These are phyloP conservation scores for Syngnathus acus DNA, from an alignment of 2,797 vertebrate species.

Conservation along the genomic window DNA sequence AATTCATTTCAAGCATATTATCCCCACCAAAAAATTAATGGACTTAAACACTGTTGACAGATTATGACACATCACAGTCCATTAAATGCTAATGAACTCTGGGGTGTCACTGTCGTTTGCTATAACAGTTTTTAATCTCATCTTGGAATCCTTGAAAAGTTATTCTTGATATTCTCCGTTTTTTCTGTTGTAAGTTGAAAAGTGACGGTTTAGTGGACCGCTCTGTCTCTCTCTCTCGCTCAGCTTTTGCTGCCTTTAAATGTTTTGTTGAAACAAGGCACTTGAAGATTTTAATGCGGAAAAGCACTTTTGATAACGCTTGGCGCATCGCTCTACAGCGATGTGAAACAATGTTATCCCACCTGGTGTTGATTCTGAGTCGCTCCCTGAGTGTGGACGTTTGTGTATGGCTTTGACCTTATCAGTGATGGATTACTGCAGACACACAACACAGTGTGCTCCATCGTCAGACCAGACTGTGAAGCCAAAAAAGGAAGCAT, in stretches of 20 bases:
- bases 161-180: not conserved
- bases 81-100: conserved; percentile 27
- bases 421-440: conserved; percentile 19
- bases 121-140: conserved; percentile 14
- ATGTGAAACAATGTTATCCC: not conserved
- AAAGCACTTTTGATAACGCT: not conserved
- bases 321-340: not conserved
- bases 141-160: not conserved
- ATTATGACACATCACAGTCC: conserved; percentile 39
- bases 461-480: not conserved
- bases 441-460: not conserved
- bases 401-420: conserved; percentile 13
- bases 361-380: not conserved
- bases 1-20: conserved; percentile 62
- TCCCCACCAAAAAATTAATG: conserved; percentile 54
- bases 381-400: conserved; percentile 6
- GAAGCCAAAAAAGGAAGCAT: not conserved
- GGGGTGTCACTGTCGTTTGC: conserved; percentile 21
- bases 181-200: not conserved
- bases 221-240: too few relatives aligned
- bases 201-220: not conserved
- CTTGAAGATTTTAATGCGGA: not conserved
- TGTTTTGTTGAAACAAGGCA: not conserved
- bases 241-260: too few relatives aligned
- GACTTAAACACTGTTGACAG: conserved; percentile 51